A percentile compares a stretch with the other conserved stretches of the same genome.
These are phyloP conservation scores for human (Homo sapiens) DNA, from an alignment of 2,113 vertebrate species.

Conservation along the genomic window GRCh38 chr22:19042501-19043000, in stretches of 20 bases:
- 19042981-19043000: no score
- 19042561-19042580: no score
- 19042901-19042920: not conserved
- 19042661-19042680: not conserved
- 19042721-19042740: not conserved
- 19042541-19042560: not conserved
- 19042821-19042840: not conserved
- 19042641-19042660: not conserved
- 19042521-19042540: not conserved
- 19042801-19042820: not conserved
- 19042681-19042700: no score
- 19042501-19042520: not conserved
- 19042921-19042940: not conserved
- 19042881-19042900: not conserved
- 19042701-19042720: not conserved
- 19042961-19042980: not conserved
- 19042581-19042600: not conserved
- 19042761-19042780: not conserved
- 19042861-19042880: not conserved
- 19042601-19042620: not conserved
- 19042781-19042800: not conserved
- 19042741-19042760: not conserved
- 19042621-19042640: not conserved
- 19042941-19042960: rapidly evolving
- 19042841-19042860: not conserved